A percentile compares a stretch with the other conserved stretches of the same genome.
Evolutionary conservation across 2,888 invertebrate species (phyloP).

Genomic region (Dolichomitus sp.): DNA sequence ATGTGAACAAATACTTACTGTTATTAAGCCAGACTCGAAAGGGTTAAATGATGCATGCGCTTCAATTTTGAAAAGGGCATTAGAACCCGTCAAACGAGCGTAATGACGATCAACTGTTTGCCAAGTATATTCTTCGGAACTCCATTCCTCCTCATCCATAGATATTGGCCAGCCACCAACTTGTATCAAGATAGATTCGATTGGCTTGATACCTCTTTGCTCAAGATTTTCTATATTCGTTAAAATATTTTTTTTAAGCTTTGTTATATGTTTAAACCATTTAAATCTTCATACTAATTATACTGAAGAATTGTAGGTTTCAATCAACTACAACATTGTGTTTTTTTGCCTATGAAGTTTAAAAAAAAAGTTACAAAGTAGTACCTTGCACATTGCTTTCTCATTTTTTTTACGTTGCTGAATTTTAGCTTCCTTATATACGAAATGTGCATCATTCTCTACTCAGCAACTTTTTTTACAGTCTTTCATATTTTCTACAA

Average conservation of each 20-base stretch:
- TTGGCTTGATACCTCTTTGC: slow-evolving; percentile 68
- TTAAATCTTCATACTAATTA: neutral
- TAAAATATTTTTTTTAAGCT: neutral
- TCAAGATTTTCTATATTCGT: slow-evolving; percentile 66
- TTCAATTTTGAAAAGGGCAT: slow-evolving; percentile 48
- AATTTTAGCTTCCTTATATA: too few species aligned
- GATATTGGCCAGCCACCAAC: slow-evolving; percentile 77
- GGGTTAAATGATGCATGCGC: neutral
- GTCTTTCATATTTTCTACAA: too few species aligned
- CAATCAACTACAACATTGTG: too few species aligned
- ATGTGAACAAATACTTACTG: slow-evolving; percentile 6
- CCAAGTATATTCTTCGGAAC: slow-evolving; percentile 71
- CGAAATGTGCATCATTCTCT: too few species aligned
- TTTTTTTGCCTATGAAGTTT: too few species aligned
- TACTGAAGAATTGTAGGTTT: too few species aligned
- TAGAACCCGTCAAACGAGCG: slow-evolving; percentile 60
- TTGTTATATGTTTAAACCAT: neutral
- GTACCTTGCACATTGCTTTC: too few species aligned
- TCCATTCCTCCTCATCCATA: slow-evolving; percentile 75
- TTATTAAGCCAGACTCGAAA: neutral
- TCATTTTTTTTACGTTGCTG: too few species aligned
- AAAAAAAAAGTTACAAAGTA: too few species aligned
- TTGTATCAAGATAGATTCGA: slow-evolving; percentile 72
- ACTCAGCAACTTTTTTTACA: too few species aligned
- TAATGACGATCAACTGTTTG: slow-evolving; percentile 74